phyloP scores from a whole-genome alignment of 2,797 vertebrate genomes.

The Mallotus villosus region DNA sequence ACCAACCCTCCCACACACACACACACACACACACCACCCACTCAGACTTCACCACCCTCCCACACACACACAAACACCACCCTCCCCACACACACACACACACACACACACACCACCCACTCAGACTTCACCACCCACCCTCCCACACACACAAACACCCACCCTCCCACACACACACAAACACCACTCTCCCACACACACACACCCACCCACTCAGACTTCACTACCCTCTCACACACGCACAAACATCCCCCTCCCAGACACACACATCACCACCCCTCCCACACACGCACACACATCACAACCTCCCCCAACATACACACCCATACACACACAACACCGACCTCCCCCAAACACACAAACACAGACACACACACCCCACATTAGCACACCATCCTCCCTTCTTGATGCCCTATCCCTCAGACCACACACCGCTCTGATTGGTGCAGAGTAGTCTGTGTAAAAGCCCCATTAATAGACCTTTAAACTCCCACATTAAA shows the following conservation, averaged over 20 bases:
- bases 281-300: not conserved
- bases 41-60: too few relatives aligned
- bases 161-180: too few relatives aligned
- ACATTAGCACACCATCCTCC: not conserved
- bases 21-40: constrained; percentile 6
- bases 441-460: not conserved
- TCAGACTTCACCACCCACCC: not conserved
- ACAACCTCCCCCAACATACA: not conserved
- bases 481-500: not conserved
- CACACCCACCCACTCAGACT: too few relatives aligned
- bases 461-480: not conserved
- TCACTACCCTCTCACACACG: too few relatives aligned
- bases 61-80: not conserved
- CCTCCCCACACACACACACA: constrained; percentile 26
- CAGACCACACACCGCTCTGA: not conserved
- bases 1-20: not conserved
- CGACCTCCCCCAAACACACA: constrained; percentile 34
- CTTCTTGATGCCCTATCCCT: not conserved
- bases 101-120: constrained; percentile 17
- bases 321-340: constrained; percentile 3
- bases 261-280: too few relatives aligned
- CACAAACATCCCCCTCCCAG: too few relatives aligned
- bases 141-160: too few relatives aligned
- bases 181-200: too few relatives aligned
- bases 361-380: constrained; percentile 10